These are phyloP conservation scores for Plectrocnemia conspersa DNA, from an alignment of 1,140 invertebrate genomes.

Conservation along the genomic window DNA sequence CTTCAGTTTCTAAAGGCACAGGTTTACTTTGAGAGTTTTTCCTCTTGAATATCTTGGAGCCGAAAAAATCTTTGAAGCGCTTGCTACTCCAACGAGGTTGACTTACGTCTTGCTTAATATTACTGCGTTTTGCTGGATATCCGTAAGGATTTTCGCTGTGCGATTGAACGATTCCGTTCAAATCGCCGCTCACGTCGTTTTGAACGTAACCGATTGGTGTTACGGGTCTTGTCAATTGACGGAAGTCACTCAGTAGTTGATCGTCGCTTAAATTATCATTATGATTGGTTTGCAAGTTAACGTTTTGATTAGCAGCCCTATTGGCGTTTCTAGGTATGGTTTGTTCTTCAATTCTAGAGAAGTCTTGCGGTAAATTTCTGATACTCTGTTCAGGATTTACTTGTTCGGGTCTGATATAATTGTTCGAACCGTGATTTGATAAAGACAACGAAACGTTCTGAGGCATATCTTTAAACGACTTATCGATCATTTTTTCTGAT, in stretches of 20 bases:
- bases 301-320: constrained; percentile 4
- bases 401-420: constrained; percentile 51
- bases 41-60: constrained; percentile 27
- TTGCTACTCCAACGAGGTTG: constrained; percentile 21
- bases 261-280: constrained; percentile 15
- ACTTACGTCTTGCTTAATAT: constrained; percentile 42
- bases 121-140: constrained; percentile 43
- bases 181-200: constrained; percentile 60
- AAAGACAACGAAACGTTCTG: constrained; percentile 15
- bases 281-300: neutral
- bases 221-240: constrained; percentile 43
- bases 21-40: constrained; percentile 33
- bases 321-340: neutral
- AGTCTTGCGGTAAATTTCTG: constrained; percentile 27
- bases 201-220: constrained; percentile 70
- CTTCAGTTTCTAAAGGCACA: constrained; percentile 51
- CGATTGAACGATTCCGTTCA: constrained; percentile 28
- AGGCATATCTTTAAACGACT: constrained; percentile 58
- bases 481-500: constrained; percentile 69
- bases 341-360: constrained; percentile 20
- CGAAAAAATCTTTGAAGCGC: constrained; percentile 23
- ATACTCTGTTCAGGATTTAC: constrained; percentile 34
- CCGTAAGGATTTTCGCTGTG: constrained; percentile 54
- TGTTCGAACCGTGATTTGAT: constrained; percentile 46
- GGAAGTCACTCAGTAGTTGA: constrained; percentile 38